These are phyloP conservation scores for Sinelater perroti DNA, from an alignment of 2,888 invertebrate species.

Conservation along the genomic window DNA sequence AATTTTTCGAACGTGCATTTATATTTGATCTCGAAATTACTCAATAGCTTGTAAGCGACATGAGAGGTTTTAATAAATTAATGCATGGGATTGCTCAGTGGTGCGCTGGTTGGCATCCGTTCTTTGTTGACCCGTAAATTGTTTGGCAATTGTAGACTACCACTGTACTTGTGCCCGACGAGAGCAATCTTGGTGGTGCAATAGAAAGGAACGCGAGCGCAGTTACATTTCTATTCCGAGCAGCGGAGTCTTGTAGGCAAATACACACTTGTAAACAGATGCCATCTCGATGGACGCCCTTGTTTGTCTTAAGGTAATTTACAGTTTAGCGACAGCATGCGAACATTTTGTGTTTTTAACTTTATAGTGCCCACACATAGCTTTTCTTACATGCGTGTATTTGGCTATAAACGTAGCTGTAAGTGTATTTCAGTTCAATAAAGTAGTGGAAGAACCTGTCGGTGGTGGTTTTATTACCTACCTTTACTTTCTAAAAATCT, in stretches of 20 bases:
- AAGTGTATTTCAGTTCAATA: constrained; percentile 2
- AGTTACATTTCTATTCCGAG: not conserved
- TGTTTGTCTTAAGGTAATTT: too few species aligned
- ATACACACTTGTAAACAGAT: not conserved
- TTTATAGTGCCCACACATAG: not conserved
- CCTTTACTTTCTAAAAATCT: too few species aligned
- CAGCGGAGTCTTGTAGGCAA: not conserved
- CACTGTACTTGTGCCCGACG: not conserved
- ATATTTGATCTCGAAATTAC: too few species aligned
- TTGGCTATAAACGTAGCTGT: constrained; percentile 8
- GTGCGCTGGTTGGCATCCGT: too few species aligned
- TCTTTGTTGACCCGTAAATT: too few species aligned
- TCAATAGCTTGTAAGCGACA: too few species aligned
- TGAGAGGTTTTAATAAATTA: too few species aligned
- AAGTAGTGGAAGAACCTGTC: constrained; percentile 3
- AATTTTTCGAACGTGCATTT: too few species aligned
- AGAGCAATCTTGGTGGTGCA: not conserved
- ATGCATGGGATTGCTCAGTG: too few species aligned
- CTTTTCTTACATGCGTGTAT: not conserved
- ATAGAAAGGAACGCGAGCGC: not conserved
- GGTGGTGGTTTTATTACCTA: not conserved
- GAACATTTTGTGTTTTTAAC: too few species aligned
- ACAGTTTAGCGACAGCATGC: too few species aligned
- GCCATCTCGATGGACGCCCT: too few species aligned
- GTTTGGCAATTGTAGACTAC: not conserved